Evolutionary conservation across 1,140 invertebrate genomes (phyloP), one percentile per base, ranked within the genome.

Genomic region (Sitophilus oryzae): DNA sequence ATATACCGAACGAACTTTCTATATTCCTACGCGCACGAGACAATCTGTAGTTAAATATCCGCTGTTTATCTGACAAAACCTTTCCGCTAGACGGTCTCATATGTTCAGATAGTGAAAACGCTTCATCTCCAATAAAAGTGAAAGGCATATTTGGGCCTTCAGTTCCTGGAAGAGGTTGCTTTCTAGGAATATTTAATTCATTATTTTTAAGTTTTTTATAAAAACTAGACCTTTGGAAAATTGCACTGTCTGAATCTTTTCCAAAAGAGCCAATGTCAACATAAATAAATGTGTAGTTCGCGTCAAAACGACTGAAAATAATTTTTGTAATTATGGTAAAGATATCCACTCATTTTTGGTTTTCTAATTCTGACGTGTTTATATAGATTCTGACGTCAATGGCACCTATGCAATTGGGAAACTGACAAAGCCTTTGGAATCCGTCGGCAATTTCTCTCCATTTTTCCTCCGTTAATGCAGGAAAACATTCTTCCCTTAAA

Each of bases 201-300:
- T 43, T 43, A 43, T 43, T 43, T 43, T 43, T 6, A 4, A 43
- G 41, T 22, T 43, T 43, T 43, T 20, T 43, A 15, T 43, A 43
- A 43, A 43, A 43, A 43, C 10, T 9, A 8, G 41, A 43, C 4
- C 14, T 19, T 43, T 43, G n/a, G 4, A 43, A 43, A 8, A 43
- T 43, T 19, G 18, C 20, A 22, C 41, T 43, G 18, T 43, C 41
- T 20, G 41, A 43, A 9, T 43, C 16, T 43, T 43, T 40, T 40
- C 37, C 37, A 40, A 40, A n/a, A n/a, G n/a, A n/a, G n/a, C n/a
- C n/a, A n/a, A n/a, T n/a, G n/a, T n/a, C n/a, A n/a, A n/a, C n/a
- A 40, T 40, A 40, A 40, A 40, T 40, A 40, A 6, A 40, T 10
- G 9, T 14, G 37, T 40, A 40, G 16, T 40, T 40, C 5, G 37